These are phyloP conservation scores for Drosophila lacicola DNA, from an alignment of 2,888 invertebrate species.

Conservation along the genomic window DNA sequence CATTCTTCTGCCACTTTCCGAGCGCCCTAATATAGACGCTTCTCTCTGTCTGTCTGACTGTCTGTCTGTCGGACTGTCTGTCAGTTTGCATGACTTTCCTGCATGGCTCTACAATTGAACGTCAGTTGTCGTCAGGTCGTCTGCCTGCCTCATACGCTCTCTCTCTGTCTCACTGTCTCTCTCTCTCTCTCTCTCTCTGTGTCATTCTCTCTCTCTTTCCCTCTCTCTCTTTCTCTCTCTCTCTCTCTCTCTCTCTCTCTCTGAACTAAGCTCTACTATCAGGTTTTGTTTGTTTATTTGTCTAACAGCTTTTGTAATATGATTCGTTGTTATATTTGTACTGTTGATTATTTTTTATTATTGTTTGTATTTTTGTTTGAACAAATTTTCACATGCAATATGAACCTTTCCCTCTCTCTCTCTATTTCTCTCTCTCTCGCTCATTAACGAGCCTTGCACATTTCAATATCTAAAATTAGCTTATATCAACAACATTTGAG, in stretches of 20 bases:
- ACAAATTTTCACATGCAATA: conserved; percentile 77
- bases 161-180: too few relatives aligned
- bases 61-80: conserved; percentile 51
- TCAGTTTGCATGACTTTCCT: conserved; percentile 67
- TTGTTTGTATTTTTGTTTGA: conserved; percentile 67
- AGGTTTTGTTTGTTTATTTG: conserved; percentile 62
- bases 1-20: conserved; percentile 19
- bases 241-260: background rate
- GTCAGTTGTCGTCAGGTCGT: conserved; percentile 72
- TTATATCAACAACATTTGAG: conserved; percentile 49
- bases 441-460: conserved; percentile 7
- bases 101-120: conserved; percentile 46
- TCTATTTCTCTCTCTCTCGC: background rate
- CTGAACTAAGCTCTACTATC: conserved; percentile 22
- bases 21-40: conserved; percentile 22
- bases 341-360: conserved; percentile 77
- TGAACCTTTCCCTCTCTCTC: background rate
- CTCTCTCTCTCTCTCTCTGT: background rate
- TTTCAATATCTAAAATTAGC: conserved; percentile 60
- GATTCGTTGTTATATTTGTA: conserved; percentile 69
- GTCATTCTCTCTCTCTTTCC: background rate
- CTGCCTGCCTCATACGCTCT: conserved; percentile 49
- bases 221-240: background rate
- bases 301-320: conserved; percentile 77
- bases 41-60: conserved; percentile 20